Evolutionary conservation across 2,113 vertebrate species (phyloP).

Genomic region (Esox niger): DNA sequence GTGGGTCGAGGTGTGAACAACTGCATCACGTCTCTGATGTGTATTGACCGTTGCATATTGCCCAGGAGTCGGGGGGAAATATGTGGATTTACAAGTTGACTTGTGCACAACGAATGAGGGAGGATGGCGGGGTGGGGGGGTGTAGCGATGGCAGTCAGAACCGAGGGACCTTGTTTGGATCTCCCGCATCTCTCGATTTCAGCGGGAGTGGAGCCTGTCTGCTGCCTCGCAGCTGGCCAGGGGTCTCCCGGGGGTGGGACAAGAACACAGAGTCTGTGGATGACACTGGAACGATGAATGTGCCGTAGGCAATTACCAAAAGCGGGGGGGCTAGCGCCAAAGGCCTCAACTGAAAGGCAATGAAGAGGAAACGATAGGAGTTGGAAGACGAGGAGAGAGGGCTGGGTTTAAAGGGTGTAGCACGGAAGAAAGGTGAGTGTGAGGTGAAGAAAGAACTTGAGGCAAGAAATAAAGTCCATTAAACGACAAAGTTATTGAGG

Average conservation of each 20-base stretch:
- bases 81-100: conserved; percentile 1
- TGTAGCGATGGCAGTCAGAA: conserved; percentile 31
- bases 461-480: neutral
- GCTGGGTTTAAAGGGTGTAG: conserved; percentile 5
- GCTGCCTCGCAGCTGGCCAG: neutral
- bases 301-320: conserved; percentile 28
- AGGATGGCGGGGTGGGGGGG: conserved; percentile 5
- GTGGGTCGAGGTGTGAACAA: conserved; percentile 9
- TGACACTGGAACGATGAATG: conserved; percentile 22
- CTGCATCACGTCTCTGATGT: conserved; percentile 11
- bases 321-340: conserved; percentile 13
- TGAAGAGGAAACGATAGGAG: conserved; percentile 8
- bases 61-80: conserved; percentile 20
- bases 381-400: conserved; percentile 8
- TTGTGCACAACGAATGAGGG: neutral
- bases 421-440: neutral
- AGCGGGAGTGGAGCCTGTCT: conserved; percentile 25
- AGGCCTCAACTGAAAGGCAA: conserved; percentile 33
- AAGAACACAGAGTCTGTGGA: conserved; percentile 23
- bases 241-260: conserved; percentile 5
- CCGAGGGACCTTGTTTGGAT: conserved; percentile 31
- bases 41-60: conserved; percentile 14
- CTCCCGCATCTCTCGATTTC: conserved; percentile 9
- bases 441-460: neutral
- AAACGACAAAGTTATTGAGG: neutral